A percentile compares a stretch with the other conserved stretches of the same genome.
Conservation (phyloP, 30 jellyfish, hydroid and myxozoan species). For the Morbakka virulenta region DNA sequence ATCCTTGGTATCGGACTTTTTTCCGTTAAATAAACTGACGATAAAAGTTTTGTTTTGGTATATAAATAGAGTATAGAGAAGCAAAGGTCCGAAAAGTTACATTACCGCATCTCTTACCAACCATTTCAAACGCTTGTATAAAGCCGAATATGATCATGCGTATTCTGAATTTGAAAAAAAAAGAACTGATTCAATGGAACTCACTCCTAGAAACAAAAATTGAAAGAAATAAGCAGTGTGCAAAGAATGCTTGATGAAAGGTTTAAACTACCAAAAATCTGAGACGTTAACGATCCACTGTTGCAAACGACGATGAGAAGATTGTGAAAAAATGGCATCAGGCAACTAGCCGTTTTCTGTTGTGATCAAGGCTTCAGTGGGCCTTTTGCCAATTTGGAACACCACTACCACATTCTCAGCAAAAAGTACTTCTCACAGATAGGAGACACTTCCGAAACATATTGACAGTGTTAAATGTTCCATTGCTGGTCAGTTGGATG, state of each 20-base stretch:
- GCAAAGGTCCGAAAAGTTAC: constrained; percentile 61
- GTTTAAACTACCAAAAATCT: constrained; percentile 5
- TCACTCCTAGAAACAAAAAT: constrained; percentile 31
- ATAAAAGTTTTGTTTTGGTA: constrained; percentile 37
- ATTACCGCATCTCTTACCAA: constrained; percentile 63
- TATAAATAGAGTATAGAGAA: constrained; percentile 49
- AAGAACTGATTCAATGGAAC: too few relatives aligned
- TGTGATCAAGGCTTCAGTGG: constrained; percentile 59
- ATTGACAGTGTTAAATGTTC: constrained; percentile 10
- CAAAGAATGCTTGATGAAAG: constrained; percentile 29
- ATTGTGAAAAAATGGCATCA: constrained; percentile 40
- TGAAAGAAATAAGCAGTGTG: constrained; percentile 33
- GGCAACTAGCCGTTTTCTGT: constrained; percentile 58
- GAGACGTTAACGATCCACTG: constrained; percentile 39
- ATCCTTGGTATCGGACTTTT: constrained; percentile 47
- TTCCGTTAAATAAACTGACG: constrained; percentile 41
- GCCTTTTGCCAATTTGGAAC: constrained; percentile 47
- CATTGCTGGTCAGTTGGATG: constrained; percentile 24
- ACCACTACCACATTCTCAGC: constrained; percentile 44
- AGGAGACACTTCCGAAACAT: constrained; percentile 29
- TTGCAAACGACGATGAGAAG: constrained; percentile 13
- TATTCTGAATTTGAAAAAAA: constrained; percentile 19
- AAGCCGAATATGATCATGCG: constrained; percentile 29
- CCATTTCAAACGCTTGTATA: constrained; percentile 43
- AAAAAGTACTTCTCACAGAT: constrained; percentile 26